Conservation (phyloP, 2,113 vertebrate genomes). For the Zosterops japonicus region DNA sequence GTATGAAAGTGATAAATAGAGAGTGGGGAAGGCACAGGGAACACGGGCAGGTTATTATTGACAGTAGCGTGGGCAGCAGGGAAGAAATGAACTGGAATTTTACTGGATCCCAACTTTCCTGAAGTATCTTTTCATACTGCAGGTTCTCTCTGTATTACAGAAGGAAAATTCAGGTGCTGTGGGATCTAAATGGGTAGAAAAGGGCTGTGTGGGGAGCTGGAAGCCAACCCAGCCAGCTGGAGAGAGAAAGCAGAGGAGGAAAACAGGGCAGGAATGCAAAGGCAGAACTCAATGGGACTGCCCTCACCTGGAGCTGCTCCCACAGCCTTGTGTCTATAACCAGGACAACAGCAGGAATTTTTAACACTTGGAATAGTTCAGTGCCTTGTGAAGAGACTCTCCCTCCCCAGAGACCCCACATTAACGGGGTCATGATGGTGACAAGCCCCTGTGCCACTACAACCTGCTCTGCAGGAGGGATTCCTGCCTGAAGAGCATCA, state of each 20-base stretch:
- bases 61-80: background rate
- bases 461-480: background rate
- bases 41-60: background rate
- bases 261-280: background rate
- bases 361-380: background rate
- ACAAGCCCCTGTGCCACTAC: background rate
- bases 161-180: background rate
- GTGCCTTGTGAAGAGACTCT: background rate
- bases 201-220: background rate
- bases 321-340: background rate
- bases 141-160: background rate
- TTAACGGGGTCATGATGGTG: background rate
- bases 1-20: background rate
- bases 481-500: background rate
- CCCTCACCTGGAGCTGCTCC: background rate
- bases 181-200: background rate
- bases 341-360: background rate
- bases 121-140: background rate
- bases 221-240: background rate
- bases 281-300: background rate
- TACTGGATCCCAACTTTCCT: background rate
- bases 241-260: background rate
- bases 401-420: background rate
- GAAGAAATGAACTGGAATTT: conserved; percentile 10
- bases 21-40: background rate